Percentiles rank a stretch among this genome's conserved stretches.
Evolutionary conservation across 2,113 vertebrate genomes (phyloP).

Genomic region (Corynorhinus townsendii): DNA sequence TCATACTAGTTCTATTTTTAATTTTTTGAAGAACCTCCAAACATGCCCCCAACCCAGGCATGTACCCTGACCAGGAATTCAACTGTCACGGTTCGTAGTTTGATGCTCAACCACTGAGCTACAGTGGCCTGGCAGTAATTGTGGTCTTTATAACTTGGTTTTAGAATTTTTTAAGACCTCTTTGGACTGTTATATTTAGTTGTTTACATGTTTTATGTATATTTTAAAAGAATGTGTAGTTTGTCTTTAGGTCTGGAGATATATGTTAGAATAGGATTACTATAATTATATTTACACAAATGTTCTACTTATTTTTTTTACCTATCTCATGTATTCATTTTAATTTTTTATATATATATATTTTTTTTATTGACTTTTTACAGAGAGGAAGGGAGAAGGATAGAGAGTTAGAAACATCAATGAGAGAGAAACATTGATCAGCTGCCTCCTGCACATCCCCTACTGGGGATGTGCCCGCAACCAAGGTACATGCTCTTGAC

Average conservation of each 20-base stretch:
- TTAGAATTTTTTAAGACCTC: neutral
- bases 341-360: neutral
- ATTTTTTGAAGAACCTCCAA: neutral
- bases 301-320: neutral
- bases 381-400: too few relatives aligned
- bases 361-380: too few relatives aligned
- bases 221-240: neutral
- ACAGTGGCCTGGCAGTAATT: neutral
- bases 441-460: too few relatives aligned
- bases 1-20: neutral
- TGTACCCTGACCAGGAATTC: too few relatives aligned
- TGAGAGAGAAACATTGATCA: too few relatives aligned
- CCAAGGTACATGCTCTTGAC: too few relatives aligned
- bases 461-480: too few relatives aligned
- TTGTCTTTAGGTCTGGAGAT: neutral
- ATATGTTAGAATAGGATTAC: neutral
- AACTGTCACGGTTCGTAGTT: too few relatives aligned
- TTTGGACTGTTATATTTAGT: neutral
- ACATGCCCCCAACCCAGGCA: too few relatives aligned
- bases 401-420: too few relatives aligned
- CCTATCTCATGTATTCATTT: neutral
- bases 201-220: neutral
- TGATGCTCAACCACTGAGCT: too few relatives aligned
- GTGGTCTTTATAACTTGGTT: neutral
- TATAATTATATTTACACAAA: neutral